phyloP scores from a whole-genome alignment of 2,797 vertebrate species.

The Danio aesculapii region DNA sequence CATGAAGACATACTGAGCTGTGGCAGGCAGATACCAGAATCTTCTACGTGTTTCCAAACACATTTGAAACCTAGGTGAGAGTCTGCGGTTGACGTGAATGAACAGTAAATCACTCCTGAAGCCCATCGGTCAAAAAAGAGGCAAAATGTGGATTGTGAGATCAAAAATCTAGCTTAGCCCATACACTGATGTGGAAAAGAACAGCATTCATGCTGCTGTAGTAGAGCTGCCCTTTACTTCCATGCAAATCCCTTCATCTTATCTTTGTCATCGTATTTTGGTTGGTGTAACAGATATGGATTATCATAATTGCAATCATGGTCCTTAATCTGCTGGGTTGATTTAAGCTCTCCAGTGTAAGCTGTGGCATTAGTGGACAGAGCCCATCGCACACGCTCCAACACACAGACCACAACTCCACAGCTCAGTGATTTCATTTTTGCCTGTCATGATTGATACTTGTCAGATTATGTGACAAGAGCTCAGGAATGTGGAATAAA shows the following conservation, averaged over 20 bases:
- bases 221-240: conserved; percentile 22
- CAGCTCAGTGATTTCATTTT: conserved; percentile 10
- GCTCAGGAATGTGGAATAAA: neutral
- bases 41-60: neutral
- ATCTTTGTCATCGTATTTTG: conserved; percentile 62
- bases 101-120: conserved; percentile 66
- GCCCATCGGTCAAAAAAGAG: neutral
- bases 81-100: conserved; percentile 49
- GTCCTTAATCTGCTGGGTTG: conserved; percentile 63
- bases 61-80: conserved; percentile 51
- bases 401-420: conserved; percentile 37
- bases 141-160: conserved; percentile 24
- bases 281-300: conserved; percentile 69
- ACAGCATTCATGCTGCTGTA: conserved; percentile 13
- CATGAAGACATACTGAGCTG: neutral
- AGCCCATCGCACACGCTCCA: conserved; percentile 49
- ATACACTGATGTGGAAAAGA: conserved; percentile 12
- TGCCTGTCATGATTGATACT: neutral
- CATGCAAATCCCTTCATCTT: conserved; percentile 56
- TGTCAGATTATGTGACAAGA: neutral
- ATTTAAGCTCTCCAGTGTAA: conserved; percentile 60
- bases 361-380: conserved; percentile 52
- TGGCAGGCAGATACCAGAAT: neutral
- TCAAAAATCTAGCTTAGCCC: conserved; percentile 35
- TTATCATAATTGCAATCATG: conserved; percentile 74